Conservation (phyloP, 2,113 vertebrate species). For the Platycercus adscitus region DNA sequence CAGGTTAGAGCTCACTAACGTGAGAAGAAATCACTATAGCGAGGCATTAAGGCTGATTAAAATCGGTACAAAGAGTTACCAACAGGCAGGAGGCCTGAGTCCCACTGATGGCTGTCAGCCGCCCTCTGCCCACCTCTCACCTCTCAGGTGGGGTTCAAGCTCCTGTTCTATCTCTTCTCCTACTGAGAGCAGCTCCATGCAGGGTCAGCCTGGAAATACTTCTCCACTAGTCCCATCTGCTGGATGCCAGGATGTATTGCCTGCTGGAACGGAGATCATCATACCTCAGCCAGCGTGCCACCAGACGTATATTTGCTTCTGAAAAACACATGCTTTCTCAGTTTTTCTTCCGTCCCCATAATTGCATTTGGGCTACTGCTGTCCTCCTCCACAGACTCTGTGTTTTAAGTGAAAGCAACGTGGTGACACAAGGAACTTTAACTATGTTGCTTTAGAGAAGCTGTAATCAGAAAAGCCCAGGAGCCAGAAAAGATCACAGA, state of each 20-base stretch:
- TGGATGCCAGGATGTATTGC: slow-evolving; percentile 65
- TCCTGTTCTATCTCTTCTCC: slow-evolving; percentile 11
- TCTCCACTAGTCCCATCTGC: slow-evolving; percentile 78
- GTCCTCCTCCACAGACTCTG: not conserved
- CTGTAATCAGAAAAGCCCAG: not conserved
- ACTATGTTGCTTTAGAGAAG: not conserved
- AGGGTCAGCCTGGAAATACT: slow-evolving; percentile 55
- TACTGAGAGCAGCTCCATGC: not conserved
- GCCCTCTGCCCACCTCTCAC: not conserved
- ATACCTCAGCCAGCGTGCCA: not conserved
- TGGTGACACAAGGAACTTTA: not conserved
- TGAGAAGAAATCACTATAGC: not conserved
- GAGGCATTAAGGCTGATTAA: not conserved
- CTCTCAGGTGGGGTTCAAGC: not conserved
- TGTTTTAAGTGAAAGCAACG: not conserved
- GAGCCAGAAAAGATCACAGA: not conserved
- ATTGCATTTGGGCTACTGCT: not conserved
- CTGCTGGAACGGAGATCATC: slow-evolving; percentile 4
- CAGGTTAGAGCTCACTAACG: not conserved
- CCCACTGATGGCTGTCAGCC: rapidly evolving
- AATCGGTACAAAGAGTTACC: not conserved
- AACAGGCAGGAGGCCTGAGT: not conserved
- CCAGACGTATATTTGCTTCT: not conserved
- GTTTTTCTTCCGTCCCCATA: not conserved
- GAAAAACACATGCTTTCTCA: not conserved